Evolutionary conservation across 2,888 invertebrate genomes (phyloP), one percentile per base, ranked within the genome.

Genomic region (Apamea sordens): DNA sequence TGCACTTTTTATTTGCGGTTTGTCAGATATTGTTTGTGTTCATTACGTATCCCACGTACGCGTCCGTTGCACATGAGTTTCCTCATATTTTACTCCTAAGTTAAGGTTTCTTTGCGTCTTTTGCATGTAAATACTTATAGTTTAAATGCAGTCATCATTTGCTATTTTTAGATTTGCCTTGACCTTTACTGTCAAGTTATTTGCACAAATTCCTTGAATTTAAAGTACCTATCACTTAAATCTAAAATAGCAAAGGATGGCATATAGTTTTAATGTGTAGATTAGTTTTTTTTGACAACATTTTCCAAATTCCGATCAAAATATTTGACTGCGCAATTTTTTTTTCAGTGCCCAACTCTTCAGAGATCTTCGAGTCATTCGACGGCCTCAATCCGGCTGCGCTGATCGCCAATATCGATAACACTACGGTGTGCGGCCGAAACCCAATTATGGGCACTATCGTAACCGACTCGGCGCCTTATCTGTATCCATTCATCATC

Each of bases 401-500:
- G 28, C 92, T 97, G 88, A 96, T 97, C 83, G 97, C 97, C 76
- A 97, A 97, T 89, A 97, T 97, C 80, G 97, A 96, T 90, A 96
- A 96, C 87, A 95, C 97, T 44, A 96, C 97, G 15, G 98, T 98
- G 81, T 99, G 99, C 93, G 98, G 98, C 79, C 97, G 98, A 61
- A 98, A 98, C 82, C 98, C 98, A 92, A 99, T 99, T 91, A 99
- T 99, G 99, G 99, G 99, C 68, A 98, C 98, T 71, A 99, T 99
- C 90, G 99, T 99, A 15, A 98, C 98, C 91, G 99, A 99, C 93
- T 98, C 99, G 0, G 99, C 99, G 18, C 99, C 99, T 0, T 99
- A 99, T 94, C 97, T 99, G 73, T 99, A 99, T 96, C 99, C 99
- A 0, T 99, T 99, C 95, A 99, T 99, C 92, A 99, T 99, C 91